These are phyloP conservation scores for Oxygymnocypris stewartii DNA, from an alignment of 2,113 vertebrate species.

Conservation along the genomic window DNA sequence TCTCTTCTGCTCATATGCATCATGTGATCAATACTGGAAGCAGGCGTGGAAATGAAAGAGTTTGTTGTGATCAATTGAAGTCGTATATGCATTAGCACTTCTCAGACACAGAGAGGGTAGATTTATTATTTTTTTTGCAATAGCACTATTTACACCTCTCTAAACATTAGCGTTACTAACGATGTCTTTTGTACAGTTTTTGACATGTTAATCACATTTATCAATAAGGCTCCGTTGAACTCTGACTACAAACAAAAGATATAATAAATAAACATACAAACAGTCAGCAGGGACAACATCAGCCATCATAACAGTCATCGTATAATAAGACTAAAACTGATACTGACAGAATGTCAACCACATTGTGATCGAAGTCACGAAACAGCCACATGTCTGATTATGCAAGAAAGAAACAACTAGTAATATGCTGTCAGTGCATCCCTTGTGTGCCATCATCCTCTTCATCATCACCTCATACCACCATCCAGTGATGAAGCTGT, in stretches of 20 bases:
- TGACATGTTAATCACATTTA: conserved; percentile 50
- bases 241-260: conserved; percentile 52
- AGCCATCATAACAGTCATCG: conserved; percentile 70
- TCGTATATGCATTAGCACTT: conserved; percentile 6
- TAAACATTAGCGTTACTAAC: conserved; percentile 18
- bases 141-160: conserved; percentile 36
- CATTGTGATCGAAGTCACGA: conserved; percentile 61
- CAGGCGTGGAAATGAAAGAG: conserved; percentile 4
- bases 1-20: neutral
- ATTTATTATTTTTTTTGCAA: neutral
- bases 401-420: conserved; percentile 64
- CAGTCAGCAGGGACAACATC: conserved; percentile 45
- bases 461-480: conserved; percentile 70
- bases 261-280: conserved; percentile 40
- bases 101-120: conserved; percentile 39
- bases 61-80: neutral
- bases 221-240: conserved; percentile 55
- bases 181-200: conserved; percentile 33
- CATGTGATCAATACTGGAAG: neutral
- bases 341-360: conserved; percentile 54
- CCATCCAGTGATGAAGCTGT: conserved; percentile 86
- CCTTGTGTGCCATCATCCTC: neutral
- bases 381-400: conserved; percentile 68
- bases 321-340: conserved; percentile 50
- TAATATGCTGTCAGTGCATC: conserved; percentile 49